A percentile compares a stretch with the other conserved stretches of the same genome.
Conservation (phyloP, 2,113 vertebrate genomes). For the Anthoscopus minutus region DNA sequence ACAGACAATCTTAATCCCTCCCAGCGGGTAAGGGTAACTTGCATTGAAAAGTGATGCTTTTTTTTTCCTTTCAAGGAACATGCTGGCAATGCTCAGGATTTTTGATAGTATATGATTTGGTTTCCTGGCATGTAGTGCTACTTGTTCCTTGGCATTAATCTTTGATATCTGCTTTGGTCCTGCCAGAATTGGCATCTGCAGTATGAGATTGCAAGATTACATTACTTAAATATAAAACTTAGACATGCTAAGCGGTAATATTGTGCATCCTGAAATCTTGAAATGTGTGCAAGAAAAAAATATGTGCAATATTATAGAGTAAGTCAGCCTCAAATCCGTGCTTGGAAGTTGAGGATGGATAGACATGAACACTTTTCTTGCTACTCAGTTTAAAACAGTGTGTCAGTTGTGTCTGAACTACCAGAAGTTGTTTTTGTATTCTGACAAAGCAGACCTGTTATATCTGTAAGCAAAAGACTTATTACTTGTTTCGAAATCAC, state of each 20-base stretch:
- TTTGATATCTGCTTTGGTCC: neutral
- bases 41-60: neutral
- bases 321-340: neutral
- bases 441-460: neutral
- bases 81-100: neutral
- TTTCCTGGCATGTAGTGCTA: neutral
- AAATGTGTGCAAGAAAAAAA: neutral
- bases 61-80: neutral
- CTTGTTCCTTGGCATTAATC: neutral
- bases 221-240: neutral
- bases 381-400: neutral
- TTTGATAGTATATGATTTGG: neutral
- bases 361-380: neutral
- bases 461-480: neutral
- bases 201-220: neutral
- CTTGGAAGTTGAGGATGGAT: neutral
- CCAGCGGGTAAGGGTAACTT: constrained; percentile 78
- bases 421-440: neutral
- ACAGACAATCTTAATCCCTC: constrained; percentile 87
- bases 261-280: neutral
- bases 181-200: neutral
- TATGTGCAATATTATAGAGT: neutral
- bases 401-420: neutral
- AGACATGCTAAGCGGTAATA: neutral
- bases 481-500: neutral